These are phyloP conservation scores for Diorhabda sublineata DNA, from an alignment of 1,140 invertebrate species.

Conservation along the genomic window DNA sequence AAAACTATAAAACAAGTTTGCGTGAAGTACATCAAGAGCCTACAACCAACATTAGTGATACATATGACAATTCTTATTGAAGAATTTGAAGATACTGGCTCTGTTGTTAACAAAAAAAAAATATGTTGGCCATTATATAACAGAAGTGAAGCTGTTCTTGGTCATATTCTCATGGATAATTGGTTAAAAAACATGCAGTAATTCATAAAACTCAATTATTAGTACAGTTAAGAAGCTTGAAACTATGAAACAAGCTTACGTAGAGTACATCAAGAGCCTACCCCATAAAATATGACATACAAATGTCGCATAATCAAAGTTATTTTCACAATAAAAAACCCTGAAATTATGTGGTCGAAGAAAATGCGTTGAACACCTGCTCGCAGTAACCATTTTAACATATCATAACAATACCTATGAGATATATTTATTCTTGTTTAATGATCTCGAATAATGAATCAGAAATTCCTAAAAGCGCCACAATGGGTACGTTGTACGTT, in stretches of 20 bases:
- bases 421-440: not conserved
- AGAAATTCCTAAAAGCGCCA: constrained; percentile 8
- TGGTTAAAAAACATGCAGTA: not conserved
- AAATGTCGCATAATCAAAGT: not conserved
- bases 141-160: too few species aligned
- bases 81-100: too few species aligned
- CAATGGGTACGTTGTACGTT: constrained; percentile 19
- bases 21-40: too few species aligned
- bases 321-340: not conserved
- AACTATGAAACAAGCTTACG: too few species aligned
- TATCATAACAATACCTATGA: not conserved
- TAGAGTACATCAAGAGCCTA: too few species aligned
- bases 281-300: not conserved
- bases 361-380: not conserved
- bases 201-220: not conserved
- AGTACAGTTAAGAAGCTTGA: too few species aligned
- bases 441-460: constrained; percentile 11
- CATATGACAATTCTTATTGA: too few species aligned
- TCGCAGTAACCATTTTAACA: not conserved
- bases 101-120: too few species aligned
- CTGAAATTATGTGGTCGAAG: not conserved
- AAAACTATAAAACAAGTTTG: too few species aligned
- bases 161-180: too few species aligned
- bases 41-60: too few species aligned
- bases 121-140: too few species aligned